Evolutionary conservation across 1,140 invertebrate genomes (phyloP).

Genomic region (Pygmarrhopalites habei): DNA sequence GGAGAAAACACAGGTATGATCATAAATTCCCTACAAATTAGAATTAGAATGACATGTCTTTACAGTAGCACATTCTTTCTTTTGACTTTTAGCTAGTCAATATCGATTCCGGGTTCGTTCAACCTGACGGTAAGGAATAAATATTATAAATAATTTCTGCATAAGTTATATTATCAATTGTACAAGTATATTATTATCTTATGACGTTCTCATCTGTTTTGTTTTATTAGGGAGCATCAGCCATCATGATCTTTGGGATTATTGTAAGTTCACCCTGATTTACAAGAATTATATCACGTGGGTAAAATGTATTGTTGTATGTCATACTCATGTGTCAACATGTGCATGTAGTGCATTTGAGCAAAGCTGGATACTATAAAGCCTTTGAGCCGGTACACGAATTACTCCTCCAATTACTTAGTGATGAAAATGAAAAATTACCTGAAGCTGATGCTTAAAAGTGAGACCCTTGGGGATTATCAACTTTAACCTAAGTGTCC

Average conservation of each 20-base stretch:
- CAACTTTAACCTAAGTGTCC: too few species aligned
- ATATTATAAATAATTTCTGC: background rate
- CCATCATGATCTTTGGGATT: slow-evolving; percentile 82
- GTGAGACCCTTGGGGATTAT: too few species aligned
- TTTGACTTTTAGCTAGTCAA: too few species aligned
- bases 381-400: slow-evolving; percentile 73
- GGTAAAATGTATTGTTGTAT: too few species aligned
- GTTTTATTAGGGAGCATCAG: slow-evolving; percentile 57
- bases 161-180: background rate
- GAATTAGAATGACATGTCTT: too few species aligned
- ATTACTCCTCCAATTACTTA: slow-evolving; percentile 63
- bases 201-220: slow-evolving; percentile 9
- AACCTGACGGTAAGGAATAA: slow-evolving; percentile 54
- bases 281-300: too few species aligned
- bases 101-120: slow-evolving; percentile 67
- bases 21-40: too few species aligned
- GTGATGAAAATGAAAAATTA: slow-evolving; percentile 45
- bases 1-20: slow-evolving; percentile 59
- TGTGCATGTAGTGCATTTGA: too few species aligned
- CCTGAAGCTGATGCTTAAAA: background rate
- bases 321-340: too few species aligned
- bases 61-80: too few species aligned
- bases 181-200: background rate
- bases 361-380: slow-evolving; percentile 71
- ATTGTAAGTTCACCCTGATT: too few species aligned